Evolutionary conservation across 2,888 invertebrate species (phyloP), one percentile per base, ranked within the genome.

Genomic region (Meteorus colon): DNA sequence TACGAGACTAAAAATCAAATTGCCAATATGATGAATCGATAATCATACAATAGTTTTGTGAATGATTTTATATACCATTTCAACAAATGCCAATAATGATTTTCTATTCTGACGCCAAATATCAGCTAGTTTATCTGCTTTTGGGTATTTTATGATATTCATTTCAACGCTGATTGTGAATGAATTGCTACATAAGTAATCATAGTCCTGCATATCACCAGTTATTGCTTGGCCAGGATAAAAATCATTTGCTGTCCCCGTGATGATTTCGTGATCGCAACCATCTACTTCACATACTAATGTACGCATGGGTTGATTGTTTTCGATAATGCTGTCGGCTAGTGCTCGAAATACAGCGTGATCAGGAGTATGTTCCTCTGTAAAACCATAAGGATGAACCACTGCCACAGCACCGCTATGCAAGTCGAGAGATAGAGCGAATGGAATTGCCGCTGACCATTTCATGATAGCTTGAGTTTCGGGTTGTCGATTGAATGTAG

Each of bases 161-260:
- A 99, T 91, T 90, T 99, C 99, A 10, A 99, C 89, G 0, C 99
- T 99, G 3, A 99, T 90, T 90, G 99, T 99, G 92, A 98, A 95
- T 86, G 96, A 97, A 84, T 96, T 97, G 1, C 97, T 95, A 84
- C 95, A 92, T 0, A 97, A 87, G 89, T 99, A 99, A 90, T 98
- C 99, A 95, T 97, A 99, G 90, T 99, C 99, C 90, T 99, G 99
- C 99, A 99, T 99, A 8, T 99, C 98, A 0, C 98, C 98, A 4
- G 94, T 91, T 0, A 98, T 41, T 12, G 12, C 8, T 8, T 10
- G 12, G 1, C 41, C 41, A 41, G 12, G 1, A 10, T 41, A 41
- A 41, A 12, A 41, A 10, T 8, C 8, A 12, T 8, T 12, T 41
- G 41, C 41, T 41, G 41, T 12, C 12, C 12, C 41, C 12, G 12